phyloP scores from a whole-genome alignment of 1,140 invertebrate species.

The Parapsyche elsis region DNA sequence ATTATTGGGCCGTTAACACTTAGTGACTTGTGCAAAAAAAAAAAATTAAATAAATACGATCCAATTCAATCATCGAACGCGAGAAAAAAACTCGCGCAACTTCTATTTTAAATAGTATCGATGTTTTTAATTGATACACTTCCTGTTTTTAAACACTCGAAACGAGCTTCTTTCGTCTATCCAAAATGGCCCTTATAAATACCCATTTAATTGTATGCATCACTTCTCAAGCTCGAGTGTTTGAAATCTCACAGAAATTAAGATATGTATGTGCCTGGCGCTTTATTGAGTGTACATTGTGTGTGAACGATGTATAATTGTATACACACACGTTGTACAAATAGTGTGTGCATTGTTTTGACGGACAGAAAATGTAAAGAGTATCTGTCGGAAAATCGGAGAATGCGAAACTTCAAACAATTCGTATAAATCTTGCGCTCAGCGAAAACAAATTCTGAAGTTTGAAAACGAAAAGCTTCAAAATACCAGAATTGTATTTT shows the following conservation, averaged over 20 bases:
- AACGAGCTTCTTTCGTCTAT: background rate
- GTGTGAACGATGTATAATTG: slow-evolving; percentile 26
- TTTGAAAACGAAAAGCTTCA: too few relatives aligned
- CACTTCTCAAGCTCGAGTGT: slow-evolving; percentile 9
- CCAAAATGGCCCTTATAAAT: slow-evolving; percentile 19
- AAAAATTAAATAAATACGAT: background rate
- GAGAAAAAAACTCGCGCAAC: background rate
- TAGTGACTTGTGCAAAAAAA: background rate
- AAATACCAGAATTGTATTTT: too few relatives aligned
- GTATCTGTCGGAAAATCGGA: too few relatives aligned
- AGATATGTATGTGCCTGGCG: slow-evolving; percentile 7
- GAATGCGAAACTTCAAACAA: too few relatives aligned
- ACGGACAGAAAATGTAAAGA: too few relatives aligned
- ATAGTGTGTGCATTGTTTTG: too few relatives aligned
- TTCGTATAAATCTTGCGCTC: too few relatives aligned
- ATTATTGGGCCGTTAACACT: slow-evolving; percentile 12
- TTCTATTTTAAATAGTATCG: background rate
- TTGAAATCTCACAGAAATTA: slow-evolving; percentile 41
- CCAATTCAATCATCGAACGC: too few relatives aligned
- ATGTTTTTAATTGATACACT: background rate
- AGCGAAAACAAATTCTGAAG: too few relatives aligned
- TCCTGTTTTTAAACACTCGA: background rate
- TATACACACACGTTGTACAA: too few relatives aligned
- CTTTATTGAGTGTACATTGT: slow-evolving; percentile 40
- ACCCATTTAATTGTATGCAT: slow-evolving; percentile 32